Evolutionary conservation across 2,797 vertebrate genomes (phyloP), one percentile per base, ranked within the genome.

Genomic region (Pterois miles): DNA sequence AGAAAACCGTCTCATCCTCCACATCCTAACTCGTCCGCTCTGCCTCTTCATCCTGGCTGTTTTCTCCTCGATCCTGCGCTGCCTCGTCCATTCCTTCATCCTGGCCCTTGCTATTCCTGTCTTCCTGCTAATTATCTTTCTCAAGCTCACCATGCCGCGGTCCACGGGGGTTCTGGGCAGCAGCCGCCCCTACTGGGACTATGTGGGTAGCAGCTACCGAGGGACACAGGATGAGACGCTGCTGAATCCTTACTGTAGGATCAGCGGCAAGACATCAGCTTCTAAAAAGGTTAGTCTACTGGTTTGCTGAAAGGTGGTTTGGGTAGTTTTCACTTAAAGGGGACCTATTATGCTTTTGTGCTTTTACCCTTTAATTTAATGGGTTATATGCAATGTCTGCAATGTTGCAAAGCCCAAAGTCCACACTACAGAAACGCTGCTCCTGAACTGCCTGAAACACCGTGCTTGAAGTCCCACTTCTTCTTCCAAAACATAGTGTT

Each of bases 1-100:
- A 0, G 96, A 98, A 71, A 98, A 97, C 91, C 96, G 97, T 0
- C 94, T 98, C 87, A 95, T 97, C 84, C 95, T 98, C 18, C 96
- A 97, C 59, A 92, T 96, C 52, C 91, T 98, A 75, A 98, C 97
- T 0, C 95, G 97, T 31, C 97, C 97, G 0, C 89, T 96, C 4
- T 96, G 96, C 50, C 94, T 98, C 63, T 95, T 98, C 71, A 81
- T 97, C 76, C 89, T 98, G 86, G 97, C 97, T 0, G 93, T 96
- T 0, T 88, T 94, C 66, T 97, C 96, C 68, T 97, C 97, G 0
- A 85, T 95, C 68, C 92, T 97, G 63, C 97, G 97, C 71, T 97
- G 96, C 74, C 79, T 97, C 38, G 89, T 98, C 71, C 96, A 97
- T 84, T 97, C 96, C 65, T 97, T 97, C 5, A 92, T 96, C 52